Conservation (phyloP, 2,113 vertebrate genomes). For the Vireo altiloquus region DNA sequence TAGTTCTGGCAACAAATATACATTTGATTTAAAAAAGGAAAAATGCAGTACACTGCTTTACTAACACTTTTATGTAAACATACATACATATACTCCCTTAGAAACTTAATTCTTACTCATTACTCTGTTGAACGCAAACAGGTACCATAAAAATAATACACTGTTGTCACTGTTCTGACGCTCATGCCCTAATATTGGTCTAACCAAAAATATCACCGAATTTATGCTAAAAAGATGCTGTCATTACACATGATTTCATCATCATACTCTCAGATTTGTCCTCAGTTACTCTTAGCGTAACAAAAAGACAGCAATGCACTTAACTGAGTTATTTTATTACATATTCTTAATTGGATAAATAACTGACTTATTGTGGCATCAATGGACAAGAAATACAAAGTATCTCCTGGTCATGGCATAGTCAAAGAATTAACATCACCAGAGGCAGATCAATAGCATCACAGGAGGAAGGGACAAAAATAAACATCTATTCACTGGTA, state of each 20-base stretch:
- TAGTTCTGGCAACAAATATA: not conserved
- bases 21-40: not conserved
- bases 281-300: not conserved
- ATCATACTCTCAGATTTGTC: not conserved
- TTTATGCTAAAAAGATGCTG: not conserved
- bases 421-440: not conserved
- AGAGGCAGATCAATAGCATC: not conserved
- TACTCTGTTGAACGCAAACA: not conserved
- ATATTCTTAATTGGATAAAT: not conserved
- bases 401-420: not conserved
- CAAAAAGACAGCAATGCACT: not conserved
- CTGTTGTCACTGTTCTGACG: accelerated
- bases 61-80: not conserved
- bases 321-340: not conserved
- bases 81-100: accelerated
- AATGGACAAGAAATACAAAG: not conserved
- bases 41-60: not conserved
- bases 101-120: not conserved
- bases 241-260: not conserved
- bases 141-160: not conserved
- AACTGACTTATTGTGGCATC: not conserved
- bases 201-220: not conserved
- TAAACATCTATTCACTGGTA: not conserved
- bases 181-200: not conserved
- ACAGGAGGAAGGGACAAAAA: not conserved